Conservation (phyloP, 2,888 invertebrate species). For the Himalopsyche japonica region DNA sequence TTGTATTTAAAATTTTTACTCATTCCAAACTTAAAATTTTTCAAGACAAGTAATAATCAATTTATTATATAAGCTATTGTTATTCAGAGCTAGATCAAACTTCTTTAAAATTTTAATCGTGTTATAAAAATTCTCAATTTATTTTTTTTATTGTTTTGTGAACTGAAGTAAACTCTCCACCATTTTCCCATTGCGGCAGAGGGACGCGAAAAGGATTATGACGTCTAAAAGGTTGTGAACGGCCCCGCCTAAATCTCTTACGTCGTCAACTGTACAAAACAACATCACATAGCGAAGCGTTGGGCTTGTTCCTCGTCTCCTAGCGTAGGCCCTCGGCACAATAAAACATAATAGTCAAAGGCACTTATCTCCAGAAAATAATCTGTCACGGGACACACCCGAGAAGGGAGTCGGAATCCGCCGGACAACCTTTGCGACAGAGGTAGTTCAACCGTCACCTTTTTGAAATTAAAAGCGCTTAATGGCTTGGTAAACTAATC, state of each 20-base stretch:
- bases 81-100: too few relatives aligned
- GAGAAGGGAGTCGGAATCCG: neutral
- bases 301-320: neutral
- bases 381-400: neutral
- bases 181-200: neutral
- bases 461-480: too few relatives aligned
- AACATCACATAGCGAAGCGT: slow-evolving; percentile 13
- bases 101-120: too few relatives aligned
- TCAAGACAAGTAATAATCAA: too few relatives aligned
- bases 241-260: neutral
- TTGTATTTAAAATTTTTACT: too few relatives aligned
- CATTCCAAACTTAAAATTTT: too few relatives aligned
- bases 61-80: too few relatives aligned
- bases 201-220: neutral
- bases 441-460: neutral
- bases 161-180: neutral
- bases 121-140: neutral
- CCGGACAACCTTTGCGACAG: neutral
- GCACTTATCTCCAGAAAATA: slow-evolving; percentile 10
- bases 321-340: neutral
- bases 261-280: slow-evolving; percentile 9
- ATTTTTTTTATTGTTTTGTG: neutral
- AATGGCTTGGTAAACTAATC: too few relatives aligned
- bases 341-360: slow-evolving; percentile 21
- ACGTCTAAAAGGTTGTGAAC: neutral